Base-by-base conservation (phyloP, 2,113 vertebrate species). In the Hippopotamus amphibius region DNA sequence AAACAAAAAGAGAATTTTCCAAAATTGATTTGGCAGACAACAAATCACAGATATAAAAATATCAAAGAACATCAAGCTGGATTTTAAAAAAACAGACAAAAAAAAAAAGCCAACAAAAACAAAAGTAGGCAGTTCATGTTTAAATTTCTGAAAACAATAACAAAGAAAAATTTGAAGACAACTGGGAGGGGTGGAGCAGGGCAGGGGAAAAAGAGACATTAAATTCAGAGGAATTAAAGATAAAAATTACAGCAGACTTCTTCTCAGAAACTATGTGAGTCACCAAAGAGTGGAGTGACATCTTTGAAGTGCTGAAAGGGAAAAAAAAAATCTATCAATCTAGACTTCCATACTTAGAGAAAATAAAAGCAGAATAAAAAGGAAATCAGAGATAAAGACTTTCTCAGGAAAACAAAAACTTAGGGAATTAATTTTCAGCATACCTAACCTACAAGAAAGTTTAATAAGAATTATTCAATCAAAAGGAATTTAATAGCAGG, bases 241-340 rank as follows among this genome's bases (percentile, higher is more conserved):
- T 50, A 86, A 65, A 53, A 89, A 72, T 46, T 66, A 93, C 12
- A 37, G 37, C 30, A 91, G 48, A 91, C n/a, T 84, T 95, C 22
- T 46, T 84, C 61, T 71, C 7, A 26, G 30, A 50, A 19, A 55
- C 24, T 84, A 41, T 87, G 50, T 5, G 66, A 43, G 30, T 79
- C 4, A 22, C 28, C 41, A 0, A n/a, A 28, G n/a, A 87, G 55
- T 57, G 12, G 26, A 95, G 33, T 46, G 3, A 41, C 1, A 13
- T 50, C 24, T 93, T 71, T 50, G 30, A 93, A 69, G 15, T 82
- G 5, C 7, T 26, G 13, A 65, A 86, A 91, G 37, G 24, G 7
- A 57, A 28, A 33, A 90, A 91, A 85, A 66, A 61, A 74, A 30
- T 9, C 37, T 53, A 17, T 16, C n/a, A 74, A 26, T 46, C 19